Conservation (phyloP, 1,140 invertebrate species). For the Calliopsis andreniformis region DNA sequence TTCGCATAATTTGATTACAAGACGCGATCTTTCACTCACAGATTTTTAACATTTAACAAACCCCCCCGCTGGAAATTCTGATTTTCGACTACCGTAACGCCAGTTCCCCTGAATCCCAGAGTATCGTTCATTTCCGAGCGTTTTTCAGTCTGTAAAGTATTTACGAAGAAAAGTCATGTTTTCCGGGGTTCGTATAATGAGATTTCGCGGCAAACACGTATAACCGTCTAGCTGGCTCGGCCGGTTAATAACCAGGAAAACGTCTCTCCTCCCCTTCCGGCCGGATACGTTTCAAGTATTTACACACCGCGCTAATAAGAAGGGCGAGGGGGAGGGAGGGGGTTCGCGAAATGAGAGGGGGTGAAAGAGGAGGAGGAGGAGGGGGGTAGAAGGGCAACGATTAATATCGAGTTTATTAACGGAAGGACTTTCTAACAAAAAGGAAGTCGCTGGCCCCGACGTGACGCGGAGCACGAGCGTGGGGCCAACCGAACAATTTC, state of each 20-base stretch:
- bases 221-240: not conserved
- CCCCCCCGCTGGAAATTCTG: not conserved
- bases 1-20: too few species aligned
- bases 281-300: conserved; percentile 42
- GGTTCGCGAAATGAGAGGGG: too few species aligned
- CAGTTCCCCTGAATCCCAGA: not conserved
- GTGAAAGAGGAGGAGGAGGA: not conserved
- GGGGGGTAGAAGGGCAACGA: conserved; percentile 4
- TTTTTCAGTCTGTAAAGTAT: conserved; percentile 1
- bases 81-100: conserved; percentile 14
- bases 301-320: conserved; percentile 43
- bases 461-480: conserved; percentile 8
- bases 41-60: too few species aligned
- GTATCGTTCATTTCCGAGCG: not conserved
- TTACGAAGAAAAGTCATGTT: conserved; percentile 12
- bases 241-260: conserved; percentile 32
- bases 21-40: too few species aligned
- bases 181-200: conserved; percentile 7
- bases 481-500: conserved; percentile 29
- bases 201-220: conserved; percentile 40
- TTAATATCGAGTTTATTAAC: conserved; percentile 50
- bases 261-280: not conserved
- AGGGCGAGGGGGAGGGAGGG: not conserved
- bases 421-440: conserved; percentile 23
- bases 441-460: conserved; percentile 11